Base-by-base conservation (phyloP, 2,113 vertebrate species). In the Corythaeola cristata region DNA sequence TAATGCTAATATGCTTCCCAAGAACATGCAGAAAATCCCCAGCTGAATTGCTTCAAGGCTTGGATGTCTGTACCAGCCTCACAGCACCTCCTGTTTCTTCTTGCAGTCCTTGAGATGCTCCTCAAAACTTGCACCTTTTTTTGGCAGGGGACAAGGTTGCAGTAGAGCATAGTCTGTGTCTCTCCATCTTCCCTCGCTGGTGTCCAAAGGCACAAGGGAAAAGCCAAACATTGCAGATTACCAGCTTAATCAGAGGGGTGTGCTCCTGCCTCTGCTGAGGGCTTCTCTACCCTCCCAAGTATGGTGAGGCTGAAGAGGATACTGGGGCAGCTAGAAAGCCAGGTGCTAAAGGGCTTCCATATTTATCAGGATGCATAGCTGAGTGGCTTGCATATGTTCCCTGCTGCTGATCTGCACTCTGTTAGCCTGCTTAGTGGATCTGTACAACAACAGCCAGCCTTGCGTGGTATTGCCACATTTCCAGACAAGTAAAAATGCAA, bases 401-500 rank as follows among this genome's bases (percentile, higher is more conserved):
- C 58, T 74, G 66, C 86, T 72, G 58, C 6, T 60, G 66, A 69
- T 94, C 89, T 93, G 84, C 62, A 82, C 62, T 69, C 71, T 37
- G 53, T 96, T 96, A 93, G 35, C 56, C 81, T 95, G 66, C 39
- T 94, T 32, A 52, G 62, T 53, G 69, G 39, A 66, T 93, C 89
- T 82, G 59, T 41, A 32, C 52, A 68, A 32, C 49, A 89, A 12
- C 73, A 91, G 81, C 44, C 87, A 6, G 89, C 81, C 81, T 94
- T 72, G 89, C 22, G 5, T 94, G 91, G 91, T 83, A 79, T 76
- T 58, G 66, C 87, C 85, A 89, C 91, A 76, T 96, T 95, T 96
- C 87, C 89, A 94, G 93, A 79, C 81, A 56, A 95, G 89, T 76
- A 85, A 95, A 95, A 96, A 95, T 68, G 52, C 53, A 66, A 58